Base-by-base conservation (phyloP, 2,797 vertebrate genomes). In the Carduelis carduelis region DNA sequence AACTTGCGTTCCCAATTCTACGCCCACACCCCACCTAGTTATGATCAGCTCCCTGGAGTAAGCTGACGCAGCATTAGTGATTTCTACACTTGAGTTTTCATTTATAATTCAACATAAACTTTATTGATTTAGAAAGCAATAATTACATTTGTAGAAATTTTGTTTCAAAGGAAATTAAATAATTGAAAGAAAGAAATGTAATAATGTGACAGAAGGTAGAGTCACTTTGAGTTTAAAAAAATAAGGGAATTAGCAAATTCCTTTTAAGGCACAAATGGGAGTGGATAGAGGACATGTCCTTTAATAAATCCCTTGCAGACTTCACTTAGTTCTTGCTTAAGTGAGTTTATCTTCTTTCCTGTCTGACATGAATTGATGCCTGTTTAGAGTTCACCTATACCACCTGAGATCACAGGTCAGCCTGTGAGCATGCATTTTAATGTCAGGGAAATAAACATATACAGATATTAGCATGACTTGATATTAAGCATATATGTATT, bases 41-140 rank as follows among this genome's bases (percentile, higher is more conserved):
- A 70, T 46, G 87, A 92, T 89, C 81, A 93, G 76, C 66, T 94
- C 92, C 89, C 89, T 39, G 30, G 91, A 93, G 95, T 89, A 94
- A 86, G 52, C 59, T 94, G 86, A 96, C 76, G 59, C 61, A 84
- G 83, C 83, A 57, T 59, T 87, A 5, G 1, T 78, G 50, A 84
- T 80, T 90, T 94, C 85, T 72, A 28, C 0, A 5, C 78, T 71
- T 59, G 53, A 90, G 43, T 72, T 89, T 60, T 46, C 88, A 91
- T 95, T 93, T 90, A 94, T 92, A 96, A 93, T 95, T 96, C 81
- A 95, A 55, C 75, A 79, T 37, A 91, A 89, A 47, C 26, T 41
- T 87, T 78, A 93, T 87, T 68, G 87, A 88, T 95, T 86, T 91
- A 94, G 65, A 94, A 97, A 89, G 68, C 70, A 95, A 86, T 87